Evolutionary conservation across 1,140 invertebrate genomes (phyloP).

Genomic region (Brachystomella parvula): DNA sequence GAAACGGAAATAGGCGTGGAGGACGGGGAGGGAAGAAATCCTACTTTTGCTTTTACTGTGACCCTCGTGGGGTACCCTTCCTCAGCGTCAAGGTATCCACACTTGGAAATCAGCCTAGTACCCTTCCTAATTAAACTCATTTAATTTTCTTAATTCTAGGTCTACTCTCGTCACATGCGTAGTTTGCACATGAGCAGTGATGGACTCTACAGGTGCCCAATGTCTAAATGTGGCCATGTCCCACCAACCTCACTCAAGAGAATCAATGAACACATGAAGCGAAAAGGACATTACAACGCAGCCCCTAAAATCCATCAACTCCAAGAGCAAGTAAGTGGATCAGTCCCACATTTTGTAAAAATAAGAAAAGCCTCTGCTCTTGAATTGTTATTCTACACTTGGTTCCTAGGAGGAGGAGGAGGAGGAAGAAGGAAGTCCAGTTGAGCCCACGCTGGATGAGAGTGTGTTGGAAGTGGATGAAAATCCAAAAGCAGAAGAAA

Average conservation of each 20-base stretch:
- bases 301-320: background rate
- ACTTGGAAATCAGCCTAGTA: background rate
- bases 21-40: background rate
- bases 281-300: background rate
- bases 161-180: background rate
- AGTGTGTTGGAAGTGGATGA: background rate
- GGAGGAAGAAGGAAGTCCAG: background rate
- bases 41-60: slow-evolving; percentile 2
- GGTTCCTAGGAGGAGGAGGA: background rate
- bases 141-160: background rate
- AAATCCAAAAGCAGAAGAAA: background rate
- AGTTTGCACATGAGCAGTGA: background rate
- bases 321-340: background rate
- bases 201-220: background rate
- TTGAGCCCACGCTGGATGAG: background rate
- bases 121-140: background rate
- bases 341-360: background rate
- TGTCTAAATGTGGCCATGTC: background rate
- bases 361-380: background rate
- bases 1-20: background rate
- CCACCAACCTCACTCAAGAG: background rate
- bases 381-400: no score
- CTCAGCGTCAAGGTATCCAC: background rate
- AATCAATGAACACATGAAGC: slow-evolving; percentile 7
- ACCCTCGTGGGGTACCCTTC: background rate